Base-by-base conservation (phyloP, 2,888 invertebrate genomes). In the Aspidiotus destructor region DNA sequence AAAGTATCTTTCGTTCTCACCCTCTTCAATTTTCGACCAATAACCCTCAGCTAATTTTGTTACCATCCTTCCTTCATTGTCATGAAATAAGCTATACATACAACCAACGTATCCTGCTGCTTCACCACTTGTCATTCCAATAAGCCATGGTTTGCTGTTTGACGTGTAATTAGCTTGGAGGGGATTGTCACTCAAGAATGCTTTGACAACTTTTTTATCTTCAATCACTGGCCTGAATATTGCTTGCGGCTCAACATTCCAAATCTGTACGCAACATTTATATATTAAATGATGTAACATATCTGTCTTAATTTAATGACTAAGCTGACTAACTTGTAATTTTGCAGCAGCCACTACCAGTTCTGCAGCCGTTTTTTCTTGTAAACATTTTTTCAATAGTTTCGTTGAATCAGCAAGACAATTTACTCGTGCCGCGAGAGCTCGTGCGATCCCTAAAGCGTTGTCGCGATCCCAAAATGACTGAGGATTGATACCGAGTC, bases 191-290 rank as follows among this genome's bases (percentile, higher is more conserved):
- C 82, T 83, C 8, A 91, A 74, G 75, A 91, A 89, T 1, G 88
- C 86, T 1, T 83, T 85, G 7, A 54, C 55, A 0, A 83, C 80
- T 10, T 84, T 81, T 57, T 83, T 78, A 0, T 85, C 85, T 75
- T 91, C 91, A 0, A 86, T 80, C 0, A 87, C 86, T 0, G 90
- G 89, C 73, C 86, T 86, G 75, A 89, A 89, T 0, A 88, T 86
- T 71, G 89, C 86, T 85, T 88, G 86, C 0, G 89, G 87, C 77
- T 89, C 87, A 72, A 84, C 85, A 74, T 87, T 87, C 85, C 87
- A 89, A 68, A 81, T 80, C 87, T 88, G 71, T 41, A 52, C 41
- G 17, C 17, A n/a, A n/a, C n/a, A n/a, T n/a, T n/a, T n/a, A n/a
- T n/a, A n/a, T n/a, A n/a, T n/a, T n/a, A n/a, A n/a, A n/a, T n/a